Evolutionary conservation across 2,113 vertebrate species (phyloP).

Genomic region (Peromyscus polionotus): DNA sequence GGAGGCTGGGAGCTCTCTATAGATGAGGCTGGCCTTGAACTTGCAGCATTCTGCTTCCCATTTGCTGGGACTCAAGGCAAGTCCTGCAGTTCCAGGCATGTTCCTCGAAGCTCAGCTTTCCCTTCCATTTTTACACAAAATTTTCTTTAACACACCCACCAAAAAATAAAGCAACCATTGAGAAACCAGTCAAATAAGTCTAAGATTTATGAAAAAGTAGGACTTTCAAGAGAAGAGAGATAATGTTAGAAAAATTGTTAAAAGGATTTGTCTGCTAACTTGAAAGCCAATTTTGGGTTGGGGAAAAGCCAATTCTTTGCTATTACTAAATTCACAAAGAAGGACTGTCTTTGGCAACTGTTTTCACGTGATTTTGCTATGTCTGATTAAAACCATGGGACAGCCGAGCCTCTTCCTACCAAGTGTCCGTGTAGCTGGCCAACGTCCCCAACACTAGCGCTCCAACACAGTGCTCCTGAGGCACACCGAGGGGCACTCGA

Average conservation of each 20-base stretch:
- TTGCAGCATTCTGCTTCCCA: neutral
- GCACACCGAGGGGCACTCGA: neutral
- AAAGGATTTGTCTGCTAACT: slow-evolving; percentile 16
- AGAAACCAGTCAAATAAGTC: slow-evolving; percentile 49
- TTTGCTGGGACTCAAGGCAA: neutral
- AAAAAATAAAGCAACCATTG: slow-evolving; percentile 31
- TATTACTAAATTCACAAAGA: slow-evolving; percentile 43
- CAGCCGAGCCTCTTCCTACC: neutral
- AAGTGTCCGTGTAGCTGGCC: neutral
- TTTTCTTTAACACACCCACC: slow-evolving; percentile 29
- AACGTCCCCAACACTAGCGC: neutral
- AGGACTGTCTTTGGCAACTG: neutral
- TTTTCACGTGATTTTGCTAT: slow-evolving; percentile 14
- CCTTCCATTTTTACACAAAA: neutral
- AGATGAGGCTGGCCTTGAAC: neutral
- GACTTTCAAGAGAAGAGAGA: slow-evolving; percentile 32
- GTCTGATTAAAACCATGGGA: neutral
- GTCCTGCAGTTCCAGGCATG: no score
- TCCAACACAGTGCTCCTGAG: neutral
- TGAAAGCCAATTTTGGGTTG: slow-evolving; percentile 1
- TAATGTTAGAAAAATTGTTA: neutral
- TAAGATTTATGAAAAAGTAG: slow-evolving; percentile 24
- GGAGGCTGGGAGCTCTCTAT: neutral
- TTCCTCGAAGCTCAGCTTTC: no score
- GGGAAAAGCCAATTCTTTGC: neutral